These are phyloP conservation scores for Wiebesia pumilae DNA, from an alignment of 1,140 invertebrate genomes.

Conservation along the genomic window DNA sequence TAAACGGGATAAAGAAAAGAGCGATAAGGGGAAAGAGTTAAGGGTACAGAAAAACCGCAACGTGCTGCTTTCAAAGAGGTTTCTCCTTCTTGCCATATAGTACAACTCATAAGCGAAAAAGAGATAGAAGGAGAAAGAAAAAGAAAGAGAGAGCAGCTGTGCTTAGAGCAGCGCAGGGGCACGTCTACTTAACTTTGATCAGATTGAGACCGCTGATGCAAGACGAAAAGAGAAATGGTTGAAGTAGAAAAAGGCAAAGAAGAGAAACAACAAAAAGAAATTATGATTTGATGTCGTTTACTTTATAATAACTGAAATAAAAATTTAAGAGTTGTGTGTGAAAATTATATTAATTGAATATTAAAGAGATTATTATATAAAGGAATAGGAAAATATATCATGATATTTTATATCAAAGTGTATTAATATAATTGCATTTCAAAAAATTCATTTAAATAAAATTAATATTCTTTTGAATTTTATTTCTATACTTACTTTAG, in stretches of 20 bases:
- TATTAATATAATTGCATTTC: too few species aligned
- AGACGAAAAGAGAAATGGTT: constrained; percentile 61
- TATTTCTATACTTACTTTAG: too few species aligned
- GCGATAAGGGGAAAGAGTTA: constrained; percentile 43
- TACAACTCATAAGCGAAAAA: constrained; percentile 15
- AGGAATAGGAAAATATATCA: too few species aligned
- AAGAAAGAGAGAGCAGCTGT: constrained; percentile 25
- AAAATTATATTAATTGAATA: neutral
- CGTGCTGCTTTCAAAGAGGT: constrained; percentile 67
- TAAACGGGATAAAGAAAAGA: constrained; percentile 32
- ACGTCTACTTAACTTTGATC: constrained; percentile 75
- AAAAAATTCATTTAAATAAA: too few species aligned
- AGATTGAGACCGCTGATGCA: constrained; percentile 70
- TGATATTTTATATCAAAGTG: too few species aligned
- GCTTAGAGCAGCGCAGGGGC: constrained; percentile 61
- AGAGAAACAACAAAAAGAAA: neutral
- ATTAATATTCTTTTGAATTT: too few species aligned
- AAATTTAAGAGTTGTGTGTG: neutral
- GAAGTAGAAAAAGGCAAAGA: neutral
- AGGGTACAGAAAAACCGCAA: constrained; percentile 68
- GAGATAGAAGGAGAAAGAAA: constrained; percentile 12
- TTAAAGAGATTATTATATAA: too few species aligned
- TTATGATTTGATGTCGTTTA: constrained; percentile 25
- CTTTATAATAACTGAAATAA: neutral
- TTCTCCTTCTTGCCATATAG: constrained; percentile 51